Evolutionary conservation across 2,888 invertebrate species (phyloP), one percentile per base, ranked within the genome.

Genomic region (Harpalus rubripes): DNA sequence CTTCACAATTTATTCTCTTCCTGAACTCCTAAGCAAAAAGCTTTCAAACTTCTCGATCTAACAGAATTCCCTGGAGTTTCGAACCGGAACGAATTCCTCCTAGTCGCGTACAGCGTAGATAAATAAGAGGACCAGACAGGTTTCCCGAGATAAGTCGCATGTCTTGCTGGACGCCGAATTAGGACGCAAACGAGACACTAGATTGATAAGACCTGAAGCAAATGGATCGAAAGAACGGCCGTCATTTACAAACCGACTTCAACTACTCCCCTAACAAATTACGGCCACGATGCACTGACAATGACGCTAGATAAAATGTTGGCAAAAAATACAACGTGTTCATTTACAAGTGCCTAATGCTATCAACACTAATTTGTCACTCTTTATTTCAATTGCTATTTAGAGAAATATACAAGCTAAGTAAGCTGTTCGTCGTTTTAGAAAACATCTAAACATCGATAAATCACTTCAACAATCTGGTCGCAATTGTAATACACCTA

Each of bases 151-250:
- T 87, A 87, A 87, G 86, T 86, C 84, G 86, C 84, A 79, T 85
- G 83, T 86, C 85, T 86, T 85, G 86, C 85, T 82, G 86, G 84
- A 59, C 65, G 78, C 76, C 78, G 86, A 87, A 87, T 87, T 87
- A 87, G 87, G 80, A 85, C 86, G 84, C 86, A 86, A 87, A 86
- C 86, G 86, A 87, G 87, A 87, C 87, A 86, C 84, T 85, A 80
- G 86, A 87, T 87, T 87, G 87, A 87, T 87, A 87, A 87, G 87
- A 87, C 86, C 59, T 84, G 78, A 84, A 84, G 86, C 85, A 87
- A 87, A 86, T 86, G 85, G 85, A 86, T 86, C 85, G 86, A 72
- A 85, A 83, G 85, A 86, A 84, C 83, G 85, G 84, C 78, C 82
- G 86, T 86, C 85, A 87, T 86, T 87, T 87, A 85, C 86, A 87